These are phyloP conservation scores for Lepidocyrtoides sp. DNA, from an alignment of 2,888 invertebrate genomes.

Conservation along the genomic window DNA sequence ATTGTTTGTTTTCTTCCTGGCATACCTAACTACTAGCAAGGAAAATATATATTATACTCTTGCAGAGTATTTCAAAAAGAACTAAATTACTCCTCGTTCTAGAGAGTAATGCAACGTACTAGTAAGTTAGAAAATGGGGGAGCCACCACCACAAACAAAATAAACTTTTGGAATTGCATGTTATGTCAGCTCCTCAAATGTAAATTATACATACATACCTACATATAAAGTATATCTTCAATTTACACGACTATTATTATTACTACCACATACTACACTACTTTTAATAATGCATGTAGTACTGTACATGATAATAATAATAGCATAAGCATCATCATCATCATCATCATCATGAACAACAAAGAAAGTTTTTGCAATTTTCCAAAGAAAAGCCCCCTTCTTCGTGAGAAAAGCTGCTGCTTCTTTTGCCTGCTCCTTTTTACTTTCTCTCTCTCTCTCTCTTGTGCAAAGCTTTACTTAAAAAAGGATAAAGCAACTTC, in stretches of 20 bases:
- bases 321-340: conserved; percentile 7
- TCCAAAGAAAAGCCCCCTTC: conserved; percentile 33
- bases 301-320: conserved; percentile 20
- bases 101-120: conserved; percentile 64
- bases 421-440: neutral
- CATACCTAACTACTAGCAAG: too few relatives aligned
- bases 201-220: neutral
- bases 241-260: neutral
- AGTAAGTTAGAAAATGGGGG: conserved; percentile 12
- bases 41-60: too few relatives aligned
- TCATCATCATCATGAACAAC: conserved; percentile 18
- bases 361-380: conserved; percentile 67
- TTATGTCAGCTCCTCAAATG: neutral
- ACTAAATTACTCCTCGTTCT: conserved; percentile 67
- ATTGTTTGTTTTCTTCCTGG: neutral
- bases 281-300: neutral
- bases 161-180: conserved; percentile 56
- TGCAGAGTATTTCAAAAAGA: conserved; percentile 33
- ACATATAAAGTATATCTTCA: neutral
- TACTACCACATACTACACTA: too few relatives aligned
- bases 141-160: conserved; percentile 34
- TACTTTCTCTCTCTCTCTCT: neutral
- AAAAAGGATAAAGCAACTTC: conserved; percentile 48
- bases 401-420: neutral
- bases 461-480: conserved; percentile 44